Evolutionary conservation across 2,888 invertebrate species (phyloP).

Genomic region (Dasypogon diadema): DNA sequence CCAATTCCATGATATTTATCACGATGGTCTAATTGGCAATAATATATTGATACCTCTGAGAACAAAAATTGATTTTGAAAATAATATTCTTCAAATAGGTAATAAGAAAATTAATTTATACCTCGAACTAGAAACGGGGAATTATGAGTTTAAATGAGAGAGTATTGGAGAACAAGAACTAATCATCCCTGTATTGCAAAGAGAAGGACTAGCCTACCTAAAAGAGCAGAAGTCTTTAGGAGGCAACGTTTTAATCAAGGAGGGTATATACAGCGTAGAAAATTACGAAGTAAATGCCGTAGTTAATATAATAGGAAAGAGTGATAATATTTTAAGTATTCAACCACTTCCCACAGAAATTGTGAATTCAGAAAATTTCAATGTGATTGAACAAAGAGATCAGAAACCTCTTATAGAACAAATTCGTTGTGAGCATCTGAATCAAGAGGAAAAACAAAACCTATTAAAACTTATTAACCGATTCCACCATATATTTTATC

Average conservation of each 20-base stretch:
- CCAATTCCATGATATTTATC: neutral
- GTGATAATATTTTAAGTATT: neutral
- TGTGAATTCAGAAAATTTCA: neutral
- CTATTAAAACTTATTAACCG: neutral
- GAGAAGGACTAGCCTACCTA: neutral
- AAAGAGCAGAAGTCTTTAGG: neutral
- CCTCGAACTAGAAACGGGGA: neutral
- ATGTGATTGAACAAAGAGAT: neutral
- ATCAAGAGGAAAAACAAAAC: neutral
- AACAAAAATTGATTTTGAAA: neutral
- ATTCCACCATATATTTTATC: neutral
- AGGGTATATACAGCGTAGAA: neutral
- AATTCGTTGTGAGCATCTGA: neutral
- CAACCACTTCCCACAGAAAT: neutral
- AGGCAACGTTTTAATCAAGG: neutral
- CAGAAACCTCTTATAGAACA: neutral
- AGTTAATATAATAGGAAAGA: neutral
- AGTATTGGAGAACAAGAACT: neutral
- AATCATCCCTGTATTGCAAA: neutral
- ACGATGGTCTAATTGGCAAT: conserved; percentile 12
- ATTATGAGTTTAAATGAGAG: neutral
- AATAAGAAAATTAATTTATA: neutral
- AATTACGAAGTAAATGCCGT: neutral
- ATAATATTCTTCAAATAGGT: neutral
- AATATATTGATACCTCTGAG: neutral